phyloP scores from a whole-genome alignment of 1,140 invertebrate species.

The Campoletis sonorensis region DNA sequence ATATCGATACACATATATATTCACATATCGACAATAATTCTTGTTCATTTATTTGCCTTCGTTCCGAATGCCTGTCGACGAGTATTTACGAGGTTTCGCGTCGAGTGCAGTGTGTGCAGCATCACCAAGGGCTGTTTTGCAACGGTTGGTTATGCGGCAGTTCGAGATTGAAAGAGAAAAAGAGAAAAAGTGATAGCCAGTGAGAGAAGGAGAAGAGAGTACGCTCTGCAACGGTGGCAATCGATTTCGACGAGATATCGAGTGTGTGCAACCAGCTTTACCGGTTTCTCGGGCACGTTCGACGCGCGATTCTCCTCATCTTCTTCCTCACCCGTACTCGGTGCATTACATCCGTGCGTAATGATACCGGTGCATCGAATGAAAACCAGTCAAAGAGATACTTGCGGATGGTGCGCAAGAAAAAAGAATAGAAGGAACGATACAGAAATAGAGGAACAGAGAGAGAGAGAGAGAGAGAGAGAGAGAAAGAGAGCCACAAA shows the following conservation, averaged over 20 bases:
- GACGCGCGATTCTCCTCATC: constrained; percentile 26
- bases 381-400: constrained; percentile 30
- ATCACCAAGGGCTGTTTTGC: constrained; percentile 21
- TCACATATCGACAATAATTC: not conserved
- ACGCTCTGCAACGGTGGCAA: constrained; percentile 28
- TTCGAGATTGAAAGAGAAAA: not conserved
- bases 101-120: not conserved
- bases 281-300: constrained; percentile 52
- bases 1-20: not conserved
- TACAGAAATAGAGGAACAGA: not conserved
- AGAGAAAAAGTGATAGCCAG: not conserved
- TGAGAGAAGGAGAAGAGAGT: not conserved
- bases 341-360: constrained; percentile 43
- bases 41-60: constrained; percentile 29
- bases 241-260: constrained; percentile 50
- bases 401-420: not conserved
- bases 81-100: constrained; percentile 26
- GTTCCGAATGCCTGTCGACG: constrained; percentile 24
- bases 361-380: constrained; percentile 51
- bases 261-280: constrained; percentile 48
- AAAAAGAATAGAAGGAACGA: not conserved
- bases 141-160: constrained; percentile 26
- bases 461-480: not conserved
- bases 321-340: constrained; percentile 19
- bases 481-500: not conserved